phyloP scores from a whole-genome alignment of 2,888 invertebrate species.

The Chrysomela aeneicollis region DNA sequence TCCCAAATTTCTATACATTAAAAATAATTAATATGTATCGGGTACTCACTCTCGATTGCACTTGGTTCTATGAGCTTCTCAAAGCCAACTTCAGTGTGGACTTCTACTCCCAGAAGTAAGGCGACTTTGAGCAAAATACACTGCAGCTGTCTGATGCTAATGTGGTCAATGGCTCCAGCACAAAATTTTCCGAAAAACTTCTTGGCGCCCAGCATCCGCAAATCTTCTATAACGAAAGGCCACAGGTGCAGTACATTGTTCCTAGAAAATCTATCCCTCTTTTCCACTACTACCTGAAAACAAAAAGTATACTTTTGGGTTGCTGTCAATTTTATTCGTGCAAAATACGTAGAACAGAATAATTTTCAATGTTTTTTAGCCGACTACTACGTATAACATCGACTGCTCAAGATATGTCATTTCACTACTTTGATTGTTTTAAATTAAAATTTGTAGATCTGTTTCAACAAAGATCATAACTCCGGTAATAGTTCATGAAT shows the following conservation, averaged over 20 bases:
- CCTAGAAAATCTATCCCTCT: slow-evolving; percentile 91
- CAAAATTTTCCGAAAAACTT: slow-evolving; percentile 99
- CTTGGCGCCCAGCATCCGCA: slow-evolving; percentile 92
- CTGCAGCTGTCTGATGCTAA: slow-evolving; percentile 95
- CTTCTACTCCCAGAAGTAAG: slow-evolving; percentile 91
- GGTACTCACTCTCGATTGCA: slow-evolving; percentile 64
- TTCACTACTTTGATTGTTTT: no score
- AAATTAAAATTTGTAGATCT: no score
- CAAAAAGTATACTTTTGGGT: slow-evolving; percentile 14
- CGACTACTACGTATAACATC: no score
- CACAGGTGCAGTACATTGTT: slow-evolving; percentile 98
- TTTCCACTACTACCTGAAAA: slow-evolving; percentile 83
- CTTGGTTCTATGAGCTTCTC: slow-evolving; percentile 84
- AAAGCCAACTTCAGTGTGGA: slow-evolving; percentile 93
- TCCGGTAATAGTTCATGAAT: no score
- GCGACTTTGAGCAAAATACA: slow-evolving; percentile 96
- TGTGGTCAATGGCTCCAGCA: slow-evolving; percentile 97
- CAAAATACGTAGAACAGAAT: no score
- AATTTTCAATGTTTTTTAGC: no score
- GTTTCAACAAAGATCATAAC: no score
- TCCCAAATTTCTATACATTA: no score
- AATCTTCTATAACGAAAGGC: slow-evolving; percentile 97
- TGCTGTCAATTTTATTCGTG: no score
- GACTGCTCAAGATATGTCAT: no score
- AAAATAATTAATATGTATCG: no score